Evolutionary conservation across 35 echinoderm and acorn worm species (phyloP).

Genomic region (Anneissia japonica): DNA sequence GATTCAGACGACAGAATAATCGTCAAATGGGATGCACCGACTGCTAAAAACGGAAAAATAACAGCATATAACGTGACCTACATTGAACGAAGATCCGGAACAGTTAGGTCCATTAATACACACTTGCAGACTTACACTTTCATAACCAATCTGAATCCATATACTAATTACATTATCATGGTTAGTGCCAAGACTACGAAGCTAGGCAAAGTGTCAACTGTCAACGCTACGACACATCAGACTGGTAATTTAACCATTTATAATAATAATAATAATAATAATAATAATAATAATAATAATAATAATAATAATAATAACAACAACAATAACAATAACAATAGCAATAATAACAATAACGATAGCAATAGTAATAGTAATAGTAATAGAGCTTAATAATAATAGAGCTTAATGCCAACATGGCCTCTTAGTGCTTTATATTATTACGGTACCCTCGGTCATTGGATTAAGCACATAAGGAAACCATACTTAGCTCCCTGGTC

Average conservation of each 20-base stretch:
- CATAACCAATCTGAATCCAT: not conserved
- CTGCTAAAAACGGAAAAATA: not conserved
- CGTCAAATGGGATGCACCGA: not conserved
- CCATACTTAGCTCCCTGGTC: too few relatives aligned
- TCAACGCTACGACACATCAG: not conserved
- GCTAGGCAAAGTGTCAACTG: not conserved
- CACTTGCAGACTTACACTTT: not conserved
- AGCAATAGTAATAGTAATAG: conserved; percentile 5
- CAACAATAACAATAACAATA: conserved; percentile 5
- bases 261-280: conserved; percentile 5
- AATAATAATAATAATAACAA: conserved; percentile 5
- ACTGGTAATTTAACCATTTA: not conserved
- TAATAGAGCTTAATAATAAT: not conserved
- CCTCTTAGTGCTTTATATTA: too few relatives aligned
- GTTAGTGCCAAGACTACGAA: not conserved
- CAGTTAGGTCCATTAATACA: not conserved
- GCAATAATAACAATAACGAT: too few relatives aligned
- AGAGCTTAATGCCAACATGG: not conserved
- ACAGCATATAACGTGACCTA: not conserved
- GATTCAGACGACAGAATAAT: not conserved
- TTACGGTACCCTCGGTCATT: too few relatives aligned
- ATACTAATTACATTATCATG: not conserved
- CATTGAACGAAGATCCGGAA: not conserved
- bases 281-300: conserved; percentile 5
- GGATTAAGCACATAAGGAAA: too few relatives aligned